These are phyloP conservation scores for Pinna nobilis DNA, from an alignment of 1,140 invertebrate genomes.

Conservation along the genomic window DNA sequence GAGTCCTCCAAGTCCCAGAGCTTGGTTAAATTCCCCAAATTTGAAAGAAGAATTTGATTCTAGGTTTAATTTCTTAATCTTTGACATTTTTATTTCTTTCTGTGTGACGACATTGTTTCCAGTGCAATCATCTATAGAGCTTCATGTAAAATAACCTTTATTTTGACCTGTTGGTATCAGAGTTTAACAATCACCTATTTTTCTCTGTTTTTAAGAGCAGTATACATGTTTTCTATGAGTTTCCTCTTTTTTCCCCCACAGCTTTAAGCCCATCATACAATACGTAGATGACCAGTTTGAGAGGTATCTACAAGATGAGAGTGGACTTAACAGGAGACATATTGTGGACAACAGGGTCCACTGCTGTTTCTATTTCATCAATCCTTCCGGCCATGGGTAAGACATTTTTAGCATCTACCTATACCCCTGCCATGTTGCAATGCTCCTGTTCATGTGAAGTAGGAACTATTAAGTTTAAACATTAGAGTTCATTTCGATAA, in stretches of 20 bases:
- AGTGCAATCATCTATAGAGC: too few species aligned
- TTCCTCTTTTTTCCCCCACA: constrained; percentile 48
- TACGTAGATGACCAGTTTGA: constrained; percentile 75
- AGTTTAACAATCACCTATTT: too few species aligned
- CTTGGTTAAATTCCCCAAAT: too few species aligned
- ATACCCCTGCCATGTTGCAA: not conserved
- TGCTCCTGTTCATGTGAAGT: not conserved
- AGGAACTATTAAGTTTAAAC: not conserved
- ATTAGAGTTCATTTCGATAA: too few species aligned
- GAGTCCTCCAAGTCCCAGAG: too few species aligned
- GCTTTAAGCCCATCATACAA: constrained; percentile 71
- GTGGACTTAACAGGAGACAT: constrained; percentile 74
- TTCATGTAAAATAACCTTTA: too few species aligned
- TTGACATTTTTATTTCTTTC: too few species aligned
- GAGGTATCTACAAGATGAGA: constrained; percentile 73
- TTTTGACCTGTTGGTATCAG: too few species aligned
- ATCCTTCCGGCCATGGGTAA: constrained; percentile 77
- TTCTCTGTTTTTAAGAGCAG: not conserved
- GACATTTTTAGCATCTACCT: constrained; percentile 10
- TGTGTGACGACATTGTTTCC: too few species aligned
- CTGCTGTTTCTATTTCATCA: constrained; percentile 75
- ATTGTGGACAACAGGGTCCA: constrained; percentile 75
- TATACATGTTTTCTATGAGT: constrained; percentile 20
- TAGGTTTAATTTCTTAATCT: too few species aligned
- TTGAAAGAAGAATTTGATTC: too few species aligned